Conservation (phyloP, 2,888 invertebrate genomes). For the Amitus sp. region DNA sequence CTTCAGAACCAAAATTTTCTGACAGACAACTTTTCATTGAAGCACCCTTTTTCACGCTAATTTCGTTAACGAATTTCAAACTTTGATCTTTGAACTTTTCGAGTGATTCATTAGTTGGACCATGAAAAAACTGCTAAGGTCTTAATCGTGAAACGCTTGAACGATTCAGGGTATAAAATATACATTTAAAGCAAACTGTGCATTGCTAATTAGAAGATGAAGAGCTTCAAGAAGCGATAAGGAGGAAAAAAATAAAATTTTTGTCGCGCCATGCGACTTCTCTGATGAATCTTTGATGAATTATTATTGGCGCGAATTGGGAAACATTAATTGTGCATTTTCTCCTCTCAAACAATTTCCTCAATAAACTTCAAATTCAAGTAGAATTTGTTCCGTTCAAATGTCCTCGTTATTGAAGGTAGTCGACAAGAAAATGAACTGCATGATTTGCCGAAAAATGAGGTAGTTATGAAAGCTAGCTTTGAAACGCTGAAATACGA, state of each 20-base stretch:
- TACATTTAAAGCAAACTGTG: no score
- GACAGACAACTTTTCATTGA: no score
- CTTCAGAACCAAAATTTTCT: no score
- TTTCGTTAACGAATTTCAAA: not conserved
- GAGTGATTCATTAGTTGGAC: slow-evolving; percentile 7
- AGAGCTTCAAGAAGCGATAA: no score
- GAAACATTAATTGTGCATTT: not conserved
- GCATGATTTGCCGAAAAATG: no score
- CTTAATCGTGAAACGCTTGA: not conserved
- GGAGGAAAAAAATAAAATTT: not conserved
- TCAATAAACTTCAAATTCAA: not conserved
- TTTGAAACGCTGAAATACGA: slow-evolving; percentile 5
- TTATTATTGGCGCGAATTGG: not conserved
- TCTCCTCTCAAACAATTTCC: not conserved
- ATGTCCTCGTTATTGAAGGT: not conserved
- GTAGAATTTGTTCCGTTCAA: not conserved
- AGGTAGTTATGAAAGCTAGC: no score
- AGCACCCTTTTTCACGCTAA: no score
- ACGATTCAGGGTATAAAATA: not conserved
- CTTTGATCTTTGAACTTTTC: slow-evolving; percentile 4
- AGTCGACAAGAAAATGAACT: no score
- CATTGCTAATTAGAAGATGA: no score
- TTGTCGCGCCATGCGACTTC: not conserved
- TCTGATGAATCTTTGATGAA: not conserved
- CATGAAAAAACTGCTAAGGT: not conserved